Evolutionary conservation across 2,797 vertebrate species (phyloP).

Genomic region (Notoglanidium macrostoma): DNA sequence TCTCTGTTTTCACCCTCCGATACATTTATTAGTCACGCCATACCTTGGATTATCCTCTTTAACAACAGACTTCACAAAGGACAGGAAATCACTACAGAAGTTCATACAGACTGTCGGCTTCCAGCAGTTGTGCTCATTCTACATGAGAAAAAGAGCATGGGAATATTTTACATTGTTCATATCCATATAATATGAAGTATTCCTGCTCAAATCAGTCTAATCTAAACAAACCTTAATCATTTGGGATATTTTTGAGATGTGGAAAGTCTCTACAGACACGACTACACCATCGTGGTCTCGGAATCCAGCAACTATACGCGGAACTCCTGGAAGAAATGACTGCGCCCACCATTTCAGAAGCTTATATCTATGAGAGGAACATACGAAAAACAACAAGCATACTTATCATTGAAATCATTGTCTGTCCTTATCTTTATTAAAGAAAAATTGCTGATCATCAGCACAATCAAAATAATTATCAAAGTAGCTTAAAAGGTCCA

Average conservation of each 20-base stretch:
- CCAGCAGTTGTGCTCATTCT: slow-evolving; percentile 88
- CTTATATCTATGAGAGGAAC: slow-evolving; percentile 72
- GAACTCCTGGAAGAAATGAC: slow-evolving; percentile 85
- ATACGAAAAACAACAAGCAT: neutral
- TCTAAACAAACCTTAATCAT: slow-evolving; percentile 79
- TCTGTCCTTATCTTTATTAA: neutral
- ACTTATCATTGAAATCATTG: neutral
- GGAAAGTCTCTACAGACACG: slow-evolving; percentile 80
- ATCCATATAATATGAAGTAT: neutral
- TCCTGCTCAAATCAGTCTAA: neutral
- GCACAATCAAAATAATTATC: neutral
- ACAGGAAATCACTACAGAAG: slow-evolving; percentile 86
- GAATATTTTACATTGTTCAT: neutral
- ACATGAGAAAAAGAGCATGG: slow-evolving; percentile 15
- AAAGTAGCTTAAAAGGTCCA: no score
- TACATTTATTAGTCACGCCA: slow-evolving; percentile 31
- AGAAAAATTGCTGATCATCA: neutral
- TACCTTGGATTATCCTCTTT: slow-evolving; percentile 82
- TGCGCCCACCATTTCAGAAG: slow-evolving; percentile 86
- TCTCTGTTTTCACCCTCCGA: neutral
- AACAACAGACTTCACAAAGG: slow-evolving; percentile 77
- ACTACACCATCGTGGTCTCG: slow-evolving; percentile 82
- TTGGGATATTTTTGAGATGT: slow-evolving; percentile 85
- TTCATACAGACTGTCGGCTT: slow-evolving; percentile 93
- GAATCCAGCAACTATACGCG: slow-evolving; percentile 85